Evolutionary conservation across 1,140 invertebrate species (phyloP).

Genomic region (Drosophila truncata): DNA sequence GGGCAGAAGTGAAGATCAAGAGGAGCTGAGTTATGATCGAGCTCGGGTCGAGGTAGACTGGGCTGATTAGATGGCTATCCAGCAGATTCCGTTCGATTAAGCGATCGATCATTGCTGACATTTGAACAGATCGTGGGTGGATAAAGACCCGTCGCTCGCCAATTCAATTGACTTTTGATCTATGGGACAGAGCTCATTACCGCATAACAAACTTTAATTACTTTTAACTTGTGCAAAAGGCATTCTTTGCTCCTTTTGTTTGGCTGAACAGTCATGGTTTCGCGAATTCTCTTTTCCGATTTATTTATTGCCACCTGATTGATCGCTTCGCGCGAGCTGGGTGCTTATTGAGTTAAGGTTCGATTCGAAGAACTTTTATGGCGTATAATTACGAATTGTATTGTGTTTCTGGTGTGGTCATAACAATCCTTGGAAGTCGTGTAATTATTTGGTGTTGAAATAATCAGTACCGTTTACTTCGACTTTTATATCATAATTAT

Average conservation of each 20-base stretch:
- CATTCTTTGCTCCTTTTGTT: constrained; percentile 23
- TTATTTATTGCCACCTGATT: constrained; percentile 39
- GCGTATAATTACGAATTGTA: constrained; percentile 16
- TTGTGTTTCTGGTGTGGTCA: constrained; percentile 12
- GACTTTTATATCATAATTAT: background rate
- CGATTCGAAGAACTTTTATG: background rate
- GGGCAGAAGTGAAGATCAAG: constrained; percentile 27
- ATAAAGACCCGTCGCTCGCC: constrained; percentile 13
- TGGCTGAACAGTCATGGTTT: constrained; percentile 41
- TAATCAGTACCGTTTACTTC: background rate
- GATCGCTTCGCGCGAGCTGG: constrained; percentile 1
- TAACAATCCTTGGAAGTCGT: constrained; percentile 18
- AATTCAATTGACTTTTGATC: constrained; percentile 29
- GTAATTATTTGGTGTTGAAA: constrained; percentile 23
- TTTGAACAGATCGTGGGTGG: constrained; percentile 42
- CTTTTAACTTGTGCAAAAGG: background rate
- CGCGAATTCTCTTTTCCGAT: constrained; percentile 34
- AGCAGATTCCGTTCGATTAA: constrained; percentile 39
- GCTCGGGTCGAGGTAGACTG: constrained; percentile 54
- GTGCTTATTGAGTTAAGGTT: constrained; percentile 14
- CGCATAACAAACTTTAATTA: constrained; percentile 37
- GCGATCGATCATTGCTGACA: constrained; percentile 55
- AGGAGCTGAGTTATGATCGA: constrained; percentile 32
- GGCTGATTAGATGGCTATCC: constrained; percentile 42
- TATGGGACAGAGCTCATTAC: constrained; percentile 15